Percentiles rank a stretch among this genome's conserved stretches.
phyloP scores from a whole-genome alignment of 1,140 invertebrate genomes.

The Caenorhabditis tropicalis region DNA sequence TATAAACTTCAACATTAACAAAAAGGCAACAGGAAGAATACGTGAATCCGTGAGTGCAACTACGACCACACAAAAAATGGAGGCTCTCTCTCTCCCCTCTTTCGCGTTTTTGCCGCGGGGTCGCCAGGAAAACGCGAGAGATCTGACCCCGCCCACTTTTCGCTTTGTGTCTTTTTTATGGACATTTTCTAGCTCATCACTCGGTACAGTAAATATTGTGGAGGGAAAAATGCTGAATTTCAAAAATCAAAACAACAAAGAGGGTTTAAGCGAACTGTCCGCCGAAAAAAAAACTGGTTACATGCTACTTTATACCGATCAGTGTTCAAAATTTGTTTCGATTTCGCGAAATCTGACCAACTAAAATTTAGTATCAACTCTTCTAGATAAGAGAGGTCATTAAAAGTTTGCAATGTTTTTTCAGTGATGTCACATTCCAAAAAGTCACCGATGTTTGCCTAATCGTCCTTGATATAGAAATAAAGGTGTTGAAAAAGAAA shows the following conservation, averaged over 20 bases:
- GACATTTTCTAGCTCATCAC: neutral
- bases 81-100: neutral
- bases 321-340: too few relatives aligned
- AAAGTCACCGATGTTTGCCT: neutral
- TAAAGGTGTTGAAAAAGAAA: too few relatives aligned
- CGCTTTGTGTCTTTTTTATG: neutral
- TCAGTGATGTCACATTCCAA: neutral
- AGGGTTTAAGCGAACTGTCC: too few relatives aligned
- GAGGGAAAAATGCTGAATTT: too few relatives aligned
- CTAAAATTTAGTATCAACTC: neutral
- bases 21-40: neutral
- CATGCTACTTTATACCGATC: too few relatives aligned
- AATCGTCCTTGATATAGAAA: neutral
- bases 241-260: too few relatives aligned
- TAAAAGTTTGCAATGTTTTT: conserved; percentile 5
- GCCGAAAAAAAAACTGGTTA: too few relatives aligned
- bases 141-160: conserved; percentile 16
- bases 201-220: too few relatives aligned
- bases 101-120: neutral
- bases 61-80: conserved; percentile 13
- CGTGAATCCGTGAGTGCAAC: conserved; percentile 17
- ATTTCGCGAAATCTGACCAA: neutral
- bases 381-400: neutral
- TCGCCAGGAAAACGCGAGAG: conserved; percentile 30
- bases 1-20: neutral